A percentile compares a stretch with the other conserved stretches of the same genome.
phyloP scores from a whole-genome alignment of 2,888 invertebrate genomes.

The Notocelia uddmanniana region DNA sequence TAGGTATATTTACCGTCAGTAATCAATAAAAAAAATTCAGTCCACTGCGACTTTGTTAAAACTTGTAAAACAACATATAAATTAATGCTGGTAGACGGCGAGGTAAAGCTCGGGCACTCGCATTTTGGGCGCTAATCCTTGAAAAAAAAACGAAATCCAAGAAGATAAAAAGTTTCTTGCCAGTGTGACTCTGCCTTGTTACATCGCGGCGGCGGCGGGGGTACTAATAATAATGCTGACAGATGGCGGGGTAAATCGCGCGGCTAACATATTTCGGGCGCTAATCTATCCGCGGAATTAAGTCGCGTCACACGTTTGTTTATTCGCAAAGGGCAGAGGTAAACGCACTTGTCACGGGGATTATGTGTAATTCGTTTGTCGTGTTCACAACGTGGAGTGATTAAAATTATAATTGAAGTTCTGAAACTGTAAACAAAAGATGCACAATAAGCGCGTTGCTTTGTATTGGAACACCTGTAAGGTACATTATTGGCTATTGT shows the following conservation, averaged over 20 bases:
- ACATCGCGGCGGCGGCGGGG: constrained; percentile 47
- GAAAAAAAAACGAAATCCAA: background rate
- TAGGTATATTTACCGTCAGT: too few species aligned
- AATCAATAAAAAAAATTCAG: too few species aligned
- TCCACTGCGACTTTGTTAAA: too few species aligned
- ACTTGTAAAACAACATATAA: background rate
- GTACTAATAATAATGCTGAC: constrained; percentile 61
- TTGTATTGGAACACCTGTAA: background rate
- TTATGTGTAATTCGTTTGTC: constrained; percentile 22
- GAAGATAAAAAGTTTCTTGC: constrained; percentile 20
- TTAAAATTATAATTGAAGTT: constrained; percentile 15
- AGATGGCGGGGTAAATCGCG: constrained; percentile 69
- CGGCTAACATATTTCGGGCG: constrained; percentile 59
- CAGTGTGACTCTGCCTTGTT: constrained; percentile 33
- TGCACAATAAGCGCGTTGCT: background rate
- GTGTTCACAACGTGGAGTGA: background rate
- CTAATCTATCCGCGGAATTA: constrained; percentile 60
- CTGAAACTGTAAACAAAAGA: background rate
- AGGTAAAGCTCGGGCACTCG: background rate
- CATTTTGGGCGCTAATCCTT: background rate
- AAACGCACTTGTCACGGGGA: constrained; percentile 44
- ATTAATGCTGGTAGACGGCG: background rate
- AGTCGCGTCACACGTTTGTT: constrained; percentile 50
- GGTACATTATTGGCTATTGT: too few species aligned
- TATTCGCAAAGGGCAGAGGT: constrained; percentile 46